Evolutionary conservation across 1,140 invertebrate species (phyloP).

Genomic region (Epicauta chinensis): DNA sequence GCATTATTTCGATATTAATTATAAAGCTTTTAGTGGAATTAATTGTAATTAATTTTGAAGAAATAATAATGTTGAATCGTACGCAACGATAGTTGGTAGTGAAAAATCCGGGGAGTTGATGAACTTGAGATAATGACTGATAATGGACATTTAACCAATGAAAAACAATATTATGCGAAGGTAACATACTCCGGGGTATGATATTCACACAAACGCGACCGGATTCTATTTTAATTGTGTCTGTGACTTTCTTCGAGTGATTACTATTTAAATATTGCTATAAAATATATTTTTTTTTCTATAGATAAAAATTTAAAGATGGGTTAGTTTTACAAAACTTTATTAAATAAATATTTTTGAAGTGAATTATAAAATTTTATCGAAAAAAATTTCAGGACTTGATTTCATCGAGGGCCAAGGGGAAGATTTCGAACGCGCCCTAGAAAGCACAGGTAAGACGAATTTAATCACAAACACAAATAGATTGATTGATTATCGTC

Average conservation of each 20-base stretch:
- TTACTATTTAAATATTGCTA: conserved; percentile 1
- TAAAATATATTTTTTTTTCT: too few species aligned
- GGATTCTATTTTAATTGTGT: conserved; percentile 20
- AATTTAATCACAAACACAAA: conserved; percentile 12
- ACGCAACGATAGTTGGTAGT: neutral
- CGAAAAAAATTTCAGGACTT: conserved; percentile 47
- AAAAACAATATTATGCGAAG: conserved; percentile 26
- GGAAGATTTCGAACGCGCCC: conserved; percentile 64
- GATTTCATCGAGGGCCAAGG: conserved; percentile 63
- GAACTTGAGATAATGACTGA: conserved; percentile 38
- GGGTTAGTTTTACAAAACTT: conserved; percentile 25
- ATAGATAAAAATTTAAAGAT: neutral
- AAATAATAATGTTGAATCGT: too few species aligned
- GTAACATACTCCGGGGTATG: conserved; percentile 32
- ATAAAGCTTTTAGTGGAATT: too few species aligned
- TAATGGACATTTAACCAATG: conserved; percentile 33
- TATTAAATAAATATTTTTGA: too few species aligned
- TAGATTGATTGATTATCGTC: too few species aligned
- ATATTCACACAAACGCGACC: conserved; percentile 23
- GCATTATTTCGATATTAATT: too few species aligned
- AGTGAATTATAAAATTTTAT: neutral
- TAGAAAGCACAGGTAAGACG: conserved; percentile 62
- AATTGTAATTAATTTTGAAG: too few species aligned
- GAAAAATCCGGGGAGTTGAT: conserved; percentile 20
- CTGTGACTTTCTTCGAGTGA: conserved; percentile 19